Evolutionary conservation across 2,888 invertebrate genomes (phyloP), one percentile per base, ranked within the genome.

Genomic region (Lissocephala sabroskyi): DNA sequence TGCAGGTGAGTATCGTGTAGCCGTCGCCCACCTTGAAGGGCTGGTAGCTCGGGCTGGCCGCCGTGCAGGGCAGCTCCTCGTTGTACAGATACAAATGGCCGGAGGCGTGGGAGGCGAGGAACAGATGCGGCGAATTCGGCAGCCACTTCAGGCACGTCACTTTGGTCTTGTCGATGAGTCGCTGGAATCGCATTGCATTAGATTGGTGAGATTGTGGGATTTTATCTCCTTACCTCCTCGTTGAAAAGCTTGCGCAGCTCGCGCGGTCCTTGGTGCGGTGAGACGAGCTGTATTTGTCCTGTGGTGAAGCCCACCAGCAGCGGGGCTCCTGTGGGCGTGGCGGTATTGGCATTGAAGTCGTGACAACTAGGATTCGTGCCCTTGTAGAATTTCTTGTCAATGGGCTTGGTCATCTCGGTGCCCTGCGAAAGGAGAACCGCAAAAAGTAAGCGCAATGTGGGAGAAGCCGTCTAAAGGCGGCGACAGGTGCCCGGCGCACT

Each of bases 361-460:
- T 99, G 99, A 86, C 98, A 98, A 18, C 98, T 99, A 13, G 98
- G 99, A 86, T 95, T 97, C 44, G 97, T 98, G 80, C 98, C 98
- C 87, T 98, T 98, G 86, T 99, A 99, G 81, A 97, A 92, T 84
- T 98, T 94, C 85, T 98, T 99, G 86, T 99, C 98, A 68, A 98
- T 91, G 33, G 98, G 98, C 85, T 97, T 97, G 61, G 94, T 95
- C 81, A 97, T 88, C 87, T 98, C 98, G 63, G 95, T 93, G 62
- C 96, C 96, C 93, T 96, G 86, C 4, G 57, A 61, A 70, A 39
- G 10, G 23, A 35, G 6, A 40, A 36, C 16, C 11, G 30, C 5
- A 40, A 26, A 10, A 40, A n/a, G n/a, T n/a, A n/a, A n/a, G 95
- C 93, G 62, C 96, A 96, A 93, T 96, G 86, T 3, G 57, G 61